Base-by-base conservation (phyloP, 2,888 invertebrate genomes). In the Augiades crinisus region DNA sequence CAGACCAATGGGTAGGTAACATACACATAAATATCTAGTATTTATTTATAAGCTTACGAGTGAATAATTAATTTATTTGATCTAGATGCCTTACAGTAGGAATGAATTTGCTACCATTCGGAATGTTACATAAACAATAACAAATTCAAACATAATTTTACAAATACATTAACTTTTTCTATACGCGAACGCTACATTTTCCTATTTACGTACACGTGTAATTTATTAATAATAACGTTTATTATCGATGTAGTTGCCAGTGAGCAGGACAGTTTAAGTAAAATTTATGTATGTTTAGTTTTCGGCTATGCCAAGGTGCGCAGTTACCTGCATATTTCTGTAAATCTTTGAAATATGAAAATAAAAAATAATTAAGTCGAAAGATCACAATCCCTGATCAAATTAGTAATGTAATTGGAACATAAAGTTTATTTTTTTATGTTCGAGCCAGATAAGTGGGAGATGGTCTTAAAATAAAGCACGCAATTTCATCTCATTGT, bases 31-130 rank as follows among this genome's bases (percentile, higher is more conserved):
- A 22, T 38, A 63, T 57, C 62, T 61, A 61, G 53, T 77, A 78
- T 31, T 36, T 45, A 36, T 45, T 45, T 66, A 68, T 71, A 77
- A 72, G 61, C 67, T 64, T 66, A 60, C 65, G 65, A 64, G 62
- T 64, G 59, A 64, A 68, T 22, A 51, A 63, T 73, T 70, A 73
- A 76, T 75, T 75, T 75, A 82, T 86, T 86, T 86, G 86, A 86
- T 86, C 86, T 84, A 81, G 69, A 72, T 67, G 69, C 64, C 68
- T 70, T 67, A 70, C 62, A 67, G 12, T 66, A 56, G 51, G 43
- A 52, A 54, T 43, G 52, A 60, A 60, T 58, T 56, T 60, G 51
- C 54, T 60, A 54, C 44, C 51, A 52, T 54, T 50, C 30, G 37
- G 41, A 43, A 49, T 37, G 21, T 53, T 50, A 43, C 31, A 45